Evolutionary conservation across 37 sponge, comb jelly and placozoan genomes (phyloP).

Genomic region (Crambe crambe): DNA sequence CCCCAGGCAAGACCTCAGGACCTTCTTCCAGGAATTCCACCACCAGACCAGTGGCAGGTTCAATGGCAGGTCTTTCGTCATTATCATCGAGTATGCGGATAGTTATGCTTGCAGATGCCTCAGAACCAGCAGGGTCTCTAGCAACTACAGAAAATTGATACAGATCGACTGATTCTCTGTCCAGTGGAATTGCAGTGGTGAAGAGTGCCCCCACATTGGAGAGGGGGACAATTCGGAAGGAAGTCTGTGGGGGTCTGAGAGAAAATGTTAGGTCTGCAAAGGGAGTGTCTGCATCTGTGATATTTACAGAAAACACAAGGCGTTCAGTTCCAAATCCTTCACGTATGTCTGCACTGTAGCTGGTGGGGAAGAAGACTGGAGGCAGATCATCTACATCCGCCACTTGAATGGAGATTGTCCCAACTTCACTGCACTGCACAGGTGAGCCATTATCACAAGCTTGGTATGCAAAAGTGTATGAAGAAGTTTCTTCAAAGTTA

Average conservation of each 20-base stretch:
- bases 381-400: slow-evolving; percentile 72
- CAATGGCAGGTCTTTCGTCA: slow-evolving; percentile 58
- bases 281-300: slow-evolving; percentile 64
- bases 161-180: slow-evolving; percentile 14
- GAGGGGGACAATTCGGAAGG: slow-evolving; percentile 30
- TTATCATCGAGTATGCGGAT: slow-evolving; percentile 62
- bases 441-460: slow-evolving; percentile 58
- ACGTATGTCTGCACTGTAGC: slow-evolving; percentile 18
- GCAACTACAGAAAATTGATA: slow-evolving; percentile 52
- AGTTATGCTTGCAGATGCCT: slow-evolving; percentile 27
- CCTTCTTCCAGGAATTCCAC: slow-evolving; percentile 39
- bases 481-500: slow-evolving; percentile 29
- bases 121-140: slow-evolving; percentile 48
- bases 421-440: slow-evolving; percentile 44
- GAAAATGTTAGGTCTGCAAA: slow-evolving; percentile 15
- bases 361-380: slow-evolving; percentile 39
- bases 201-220: slow-evolving; percentile 21
- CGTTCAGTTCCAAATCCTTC: slow-evolving; percentile 37
- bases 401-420: slow-evolving; percentile 46
- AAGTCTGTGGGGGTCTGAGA: slow-evolving; percentile 51
- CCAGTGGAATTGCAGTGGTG: slow-evolving; percentile 48
- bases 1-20: slow-evolving; percentile 5
- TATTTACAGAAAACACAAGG: slow-evolving; percentile 26
- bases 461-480: slow-evolving; percentile 34
- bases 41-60: not conserved